phyloP scores from a whole-genome alignment of 2,888 invertebrate species.

The Caenorhabditis macrosperma region DNA sequence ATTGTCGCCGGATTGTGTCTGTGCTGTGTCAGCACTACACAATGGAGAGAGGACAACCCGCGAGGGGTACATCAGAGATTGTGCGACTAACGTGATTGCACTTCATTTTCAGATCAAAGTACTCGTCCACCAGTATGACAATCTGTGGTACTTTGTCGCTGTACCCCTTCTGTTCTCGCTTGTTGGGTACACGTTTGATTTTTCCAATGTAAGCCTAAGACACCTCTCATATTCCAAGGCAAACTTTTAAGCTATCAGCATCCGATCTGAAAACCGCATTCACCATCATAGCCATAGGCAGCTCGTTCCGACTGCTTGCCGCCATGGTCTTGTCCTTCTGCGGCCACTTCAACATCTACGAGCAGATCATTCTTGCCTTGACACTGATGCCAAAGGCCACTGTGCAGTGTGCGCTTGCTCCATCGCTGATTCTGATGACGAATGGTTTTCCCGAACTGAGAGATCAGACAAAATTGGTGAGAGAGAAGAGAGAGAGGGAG shows the following conservation, averaged over 20 bases:
- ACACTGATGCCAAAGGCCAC: conserved; percentile 62
- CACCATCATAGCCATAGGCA: conserved; percentile 30
- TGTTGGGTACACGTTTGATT: conserved; percentile 61
- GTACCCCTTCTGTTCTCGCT: conserved; percentile 61
- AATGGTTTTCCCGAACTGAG: conserved; percentile 52
- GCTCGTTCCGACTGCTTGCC: conserved; percentile 38
- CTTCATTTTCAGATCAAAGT: conserved; percentile 42
- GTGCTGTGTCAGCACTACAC: conserved; percentile 44
- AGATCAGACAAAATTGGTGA: conserved; percentile 53
- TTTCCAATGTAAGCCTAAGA: conserved; percentile 34
- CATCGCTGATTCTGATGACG: conserved; percentile 40
- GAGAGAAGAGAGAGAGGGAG: not conserved
- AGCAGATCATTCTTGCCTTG: conserved; percentile 57
- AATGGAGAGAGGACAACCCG: conserved; percentile 63
- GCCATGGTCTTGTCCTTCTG: conserved; percentile 48
- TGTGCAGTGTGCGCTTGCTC: conserved; percentile 63
- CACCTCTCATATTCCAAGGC: not conserved
- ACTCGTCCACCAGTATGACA: conserved; percentile 50
- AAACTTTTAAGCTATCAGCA: conserved; percentile 42
- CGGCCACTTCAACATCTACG: conserved; percentile 53
- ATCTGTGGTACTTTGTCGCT: conserved; percentile 60
- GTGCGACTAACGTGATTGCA: no score
- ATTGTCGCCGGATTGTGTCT: conserved; percentile 54
- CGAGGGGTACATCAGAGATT: conserved; percentile 23
- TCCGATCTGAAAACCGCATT: conserved; percentile 45